phyloP scores from a whole-genome alignment of 2,888 invertebrate species.

The Gonocerus acuteangulatus region DNA sequence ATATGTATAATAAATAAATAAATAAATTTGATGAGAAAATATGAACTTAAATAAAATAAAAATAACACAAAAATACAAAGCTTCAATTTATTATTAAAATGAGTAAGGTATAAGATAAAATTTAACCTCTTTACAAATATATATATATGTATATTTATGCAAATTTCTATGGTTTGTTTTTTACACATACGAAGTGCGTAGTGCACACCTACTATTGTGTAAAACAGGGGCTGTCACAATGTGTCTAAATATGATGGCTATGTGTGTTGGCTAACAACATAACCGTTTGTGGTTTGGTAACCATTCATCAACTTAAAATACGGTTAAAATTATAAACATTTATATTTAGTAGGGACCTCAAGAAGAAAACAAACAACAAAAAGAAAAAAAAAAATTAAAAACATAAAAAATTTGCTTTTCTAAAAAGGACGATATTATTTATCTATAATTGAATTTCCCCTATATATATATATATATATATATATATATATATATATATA shows the following conservation, averaged over 20 bases:
- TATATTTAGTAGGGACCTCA: too few relatives aligned
- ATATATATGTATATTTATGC: neutral
- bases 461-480: neutral
- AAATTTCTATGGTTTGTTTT: slow-evolving; percentile 9
- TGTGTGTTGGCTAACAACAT: slow-evolving; percentile 11
- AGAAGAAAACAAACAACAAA: neutral
- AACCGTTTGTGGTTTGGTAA: slow-evolving; percentile 17
- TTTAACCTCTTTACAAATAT: neutral
- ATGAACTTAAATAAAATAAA: neutral
- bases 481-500: too few relatives aligned
- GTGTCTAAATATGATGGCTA: slow-evolving; percentile 14
- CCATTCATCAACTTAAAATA: slow-evolving; percentile 6
- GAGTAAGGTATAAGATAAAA: neutral
- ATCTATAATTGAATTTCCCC: slow-evolving; percentile 12
- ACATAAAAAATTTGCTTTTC: slow-evolving; percentile 14
- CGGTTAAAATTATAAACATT: neutral
- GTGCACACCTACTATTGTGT: slow-evolving; percentile 23
- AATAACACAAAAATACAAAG: neutral
- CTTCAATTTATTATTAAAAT: neutral
- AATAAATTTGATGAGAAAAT: slow-evolving; percentile 1
- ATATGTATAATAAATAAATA: slow-evolving; percentile 4
- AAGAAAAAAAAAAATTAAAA: slow-evolving; percentile 9
- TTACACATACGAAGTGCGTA: slow-evolving; percentile 19
- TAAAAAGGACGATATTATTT: slow-evolving; percentile 15
- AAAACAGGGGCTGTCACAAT: slow-evolving; percentile 6